Evolutionary conservation across 2,113 vertebrate genomes (phyloP).

Genomic region (Apaloderma vittatum): DNA sequence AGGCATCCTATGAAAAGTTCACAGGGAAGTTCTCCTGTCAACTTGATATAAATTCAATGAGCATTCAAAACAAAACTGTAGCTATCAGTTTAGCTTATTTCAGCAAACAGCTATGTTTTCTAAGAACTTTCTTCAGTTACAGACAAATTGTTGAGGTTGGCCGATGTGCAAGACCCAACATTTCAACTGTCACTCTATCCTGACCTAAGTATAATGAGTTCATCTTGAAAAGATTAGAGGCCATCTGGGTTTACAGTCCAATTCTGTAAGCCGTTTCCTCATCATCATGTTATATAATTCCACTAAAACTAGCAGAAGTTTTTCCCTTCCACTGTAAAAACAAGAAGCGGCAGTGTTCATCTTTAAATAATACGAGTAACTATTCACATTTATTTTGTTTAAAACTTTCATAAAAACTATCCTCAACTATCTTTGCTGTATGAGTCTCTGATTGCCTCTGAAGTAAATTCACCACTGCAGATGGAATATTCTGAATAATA

Average conservation of each 20-base stretch:
- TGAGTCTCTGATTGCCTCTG: neutral
- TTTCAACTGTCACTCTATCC: neutral
- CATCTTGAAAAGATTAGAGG: slow-evolving; percentile 29
- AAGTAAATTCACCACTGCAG: neutral
- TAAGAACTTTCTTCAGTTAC: neutral
- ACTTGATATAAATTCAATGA: neutral
- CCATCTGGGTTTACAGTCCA: slow-evolving; percentile 48
- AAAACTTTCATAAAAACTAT: neutral
- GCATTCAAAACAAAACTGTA: neutral
- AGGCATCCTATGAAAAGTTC: neutral
- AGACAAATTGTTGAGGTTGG: neutral
- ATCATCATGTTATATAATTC: slow-evolving; percentile 36
- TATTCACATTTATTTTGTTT: neutral
- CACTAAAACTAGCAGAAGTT: neutral
- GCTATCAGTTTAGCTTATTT: neutral
- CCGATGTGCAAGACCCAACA: neutral
- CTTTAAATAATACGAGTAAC: neutral
- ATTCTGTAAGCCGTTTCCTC: neutral
- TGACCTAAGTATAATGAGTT: neutral
- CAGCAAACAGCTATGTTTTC: neutral
- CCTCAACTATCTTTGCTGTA: neutral
- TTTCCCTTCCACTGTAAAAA: neutral
- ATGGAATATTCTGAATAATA: neutral
- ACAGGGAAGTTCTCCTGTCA: neutral
- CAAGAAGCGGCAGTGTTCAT: neutral